Conservation (phyloP, 1,140 invertebrate genomes). For the Tenebrio molitor region DNA sequence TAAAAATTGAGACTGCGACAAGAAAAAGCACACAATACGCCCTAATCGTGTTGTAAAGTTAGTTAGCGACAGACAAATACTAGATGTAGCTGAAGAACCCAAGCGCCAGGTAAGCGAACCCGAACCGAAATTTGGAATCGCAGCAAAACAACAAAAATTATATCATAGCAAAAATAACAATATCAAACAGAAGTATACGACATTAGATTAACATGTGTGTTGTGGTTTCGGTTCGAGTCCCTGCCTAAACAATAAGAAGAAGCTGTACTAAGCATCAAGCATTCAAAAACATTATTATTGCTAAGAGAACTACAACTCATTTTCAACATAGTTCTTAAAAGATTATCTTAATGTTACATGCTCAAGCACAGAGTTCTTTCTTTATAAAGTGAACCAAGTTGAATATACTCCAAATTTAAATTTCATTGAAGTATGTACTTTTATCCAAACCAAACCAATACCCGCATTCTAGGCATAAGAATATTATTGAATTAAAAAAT, state of each 20-base stretch:
- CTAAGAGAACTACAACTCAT: constrained; percentile 52
- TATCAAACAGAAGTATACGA: background rate
- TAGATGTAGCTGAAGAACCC: constrained; percentile 55
- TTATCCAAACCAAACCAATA: constrained; percentile 33
- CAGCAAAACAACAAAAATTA: constrained; percentile 35
- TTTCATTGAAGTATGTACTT: constrained; percentile 43
- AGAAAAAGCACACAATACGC: constrained; percentile 46
- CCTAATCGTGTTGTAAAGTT: constrained; percentile 31
- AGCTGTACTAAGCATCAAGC: constrained; percentile 62
- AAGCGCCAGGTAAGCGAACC: constrained; percentile 63
- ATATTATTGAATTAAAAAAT: constrained; percentile 29
- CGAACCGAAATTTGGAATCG: constrained; percentile 62
- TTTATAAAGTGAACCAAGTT: constrained; percentile 32
- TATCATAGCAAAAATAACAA: background rate
- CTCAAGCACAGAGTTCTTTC: constrained; percentile 59
- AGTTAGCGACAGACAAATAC: constrained; percentile 30
- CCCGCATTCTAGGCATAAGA: constrained; percentile 24
- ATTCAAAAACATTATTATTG: constrained; percentile 48
- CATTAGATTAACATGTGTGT: background rate
- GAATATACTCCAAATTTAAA: constrained; percentile 33
- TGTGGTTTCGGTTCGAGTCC: constrained; percentile 65
- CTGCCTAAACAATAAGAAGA: constrained; percentile 65
- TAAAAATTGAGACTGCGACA: constrained; percentile 38
- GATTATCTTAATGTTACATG: constrained; percentile 52
- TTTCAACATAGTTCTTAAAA: constrained; percentile 47